Conservation (phyloP, 2,888 invertebrate genomes). For the Hemaris fuciformis region DNA sequence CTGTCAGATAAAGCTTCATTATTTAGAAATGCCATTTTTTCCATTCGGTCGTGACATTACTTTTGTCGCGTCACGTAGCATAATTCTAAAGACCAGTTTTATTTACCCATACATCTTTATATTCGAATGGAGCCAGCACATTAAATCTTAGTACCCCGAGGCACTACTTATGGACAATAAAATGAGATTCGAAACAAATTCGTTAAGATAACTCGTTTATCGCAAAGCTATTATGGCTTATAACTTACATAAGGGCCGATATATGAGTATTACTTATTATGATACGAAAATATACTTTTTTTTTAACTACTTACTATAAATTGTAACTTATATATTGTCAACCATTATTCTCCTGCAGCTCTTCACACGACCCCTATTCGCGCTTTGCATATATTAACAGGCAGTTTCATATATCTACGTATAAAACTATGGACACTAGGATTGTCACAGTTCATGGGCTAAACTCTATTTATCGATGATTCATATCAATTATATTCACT, state of each 20-base stretch:
- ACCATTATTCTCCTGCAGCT: slow-evolving; percentile 77
- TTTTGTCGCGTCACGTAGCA: no score
- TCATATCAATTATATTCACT: not conserved
- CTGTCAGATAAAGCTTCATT: no score
- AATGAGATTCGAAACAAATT: not conserved
- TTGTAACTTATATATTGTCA: slow-evolving; percentile 54
- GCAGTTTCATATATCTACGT: slow-evolving; percentile 6
- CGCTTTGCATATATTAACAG: slow-evolving; percentile 2
- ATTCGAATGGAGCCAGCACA: no score
- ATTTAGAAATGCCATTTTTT: no score
- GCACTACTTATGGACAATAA: no score
- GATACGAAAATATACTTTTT: slow-evolving; percentile 21
- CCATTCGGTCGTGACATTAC: no score
- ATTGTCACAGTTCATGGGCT: not conserved
- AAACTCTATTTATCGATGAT: not conserved
- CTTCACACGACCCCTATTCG: slow-evolving; percentile 45
- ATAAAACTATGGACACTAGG: not conserved
- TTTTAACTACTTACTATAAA: slow-evolving; percentile 26
- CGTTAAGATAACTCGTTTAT: not conserved
- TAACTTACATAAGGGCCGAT: not conserved
- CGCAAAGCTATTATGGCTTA: not conserved
- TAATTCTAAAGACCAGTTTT: no score
- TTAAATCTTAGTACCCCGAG: no score
- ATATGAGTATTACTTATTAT: slow-evolving; percentile 36
- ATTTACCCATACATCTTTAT: no score